phyloP scores from a whole-genome alignment of 2,888 invertebrate species.

The Nasonia oneida region DNA sequence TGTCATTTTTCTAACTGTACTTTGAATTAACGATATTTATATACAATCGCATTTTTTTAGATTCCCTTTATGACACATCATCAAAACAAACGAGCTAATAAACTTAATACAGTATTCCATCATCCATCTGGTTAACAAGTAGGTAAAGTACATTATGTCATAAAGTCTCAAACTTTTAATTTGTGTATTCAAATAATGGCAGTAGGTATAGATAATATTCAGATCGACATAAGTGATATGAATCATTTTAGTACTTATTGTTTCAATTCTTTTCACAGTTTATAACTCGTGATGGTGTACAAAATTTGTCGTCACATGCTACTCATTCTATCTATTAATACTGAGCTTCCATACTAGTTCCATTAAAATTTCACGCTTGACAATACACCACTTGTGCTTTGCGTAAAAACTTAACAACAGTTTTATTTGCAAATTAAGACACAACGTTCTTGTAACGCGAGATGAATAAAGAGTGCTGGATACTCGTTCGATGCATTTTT shows the following conservation, averaged over 20 bases:
- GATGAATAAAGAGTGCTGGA: conserved; percentile 50
- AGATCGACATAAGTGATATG: conserved; percentile 50
- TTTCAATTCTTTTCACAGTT: conserved; percentile 25
- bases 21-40: conserved; percentile 51
- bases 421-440: conserved; percentile 50
- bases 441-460: conserved; percentile 33
- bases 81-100: conserved; percentile 30
- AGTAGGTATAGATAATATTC: conserved; percentile 49
- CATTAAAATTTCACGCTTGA: conserved; percentile 51
- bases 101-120: conserved; percentile 35
- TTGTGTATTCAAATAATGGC: conserved; percentile 46
- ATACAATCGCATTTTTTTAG: conserved; percentile 45
- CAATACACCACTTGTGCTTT: conserved; percentile 52
- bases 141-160: conserved; percentile 38
- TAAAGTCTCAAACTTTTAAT: conserved; percentile 35
- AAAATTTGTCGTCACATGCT: conserved; percentile 38
- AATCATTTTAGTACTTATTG: conserved; percentile 23
- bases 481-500: conserved; percentile 19
- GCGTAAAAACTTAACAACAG: conserved; percentile 51
- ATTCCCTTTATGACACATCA: conserved; percentile 38
- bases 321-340: conserved; percentile 55
- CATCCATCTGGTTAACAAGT: conserved; percentile 12
- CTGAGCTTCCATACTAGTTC: conserved; percentile 51
- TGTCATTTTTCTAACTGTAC: conserved; percentile 17
- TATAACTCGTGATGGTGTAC: conserved; percentile 11